These are phyloP conservation scores for Grammomys dolichurus DNA, from an alignment of 2,113 vertebrate genomes.

Conservation along the genomic window DNA sequence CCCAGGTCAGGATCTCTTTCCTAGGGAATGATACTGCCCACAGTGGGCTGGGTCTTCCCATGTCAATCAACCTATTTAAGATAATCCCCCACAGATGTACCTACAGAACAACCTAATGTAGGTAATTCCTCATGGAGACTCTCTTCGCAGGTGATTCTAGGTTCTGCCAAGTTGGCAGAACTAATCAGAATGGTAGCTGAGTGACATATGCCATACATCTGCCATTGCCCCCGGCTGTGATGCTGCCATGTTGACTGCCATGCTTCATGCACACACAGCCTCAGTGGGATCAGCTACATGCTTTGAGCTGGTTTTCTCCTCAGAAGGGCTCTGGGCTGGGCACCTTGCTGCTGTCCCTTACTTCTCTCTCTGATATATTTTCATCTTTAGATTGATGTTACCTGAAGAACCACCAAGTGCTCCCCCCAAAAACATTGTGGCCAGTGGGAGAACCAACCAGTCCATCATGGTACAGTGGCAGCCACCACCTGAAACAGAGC, in stretches of 20 bases:
- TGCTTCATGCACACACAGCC: conserved; percentile 70
- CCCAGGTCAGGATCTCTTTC: background rate
- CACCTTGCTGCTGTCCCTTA: background rate
- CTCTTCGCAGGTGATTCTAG: background rate
- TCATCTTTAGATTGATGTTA: conserved; percentile 91
- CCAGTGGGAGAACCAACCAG: conserved; percentile 97
- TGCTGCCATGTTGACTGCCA: background rate
- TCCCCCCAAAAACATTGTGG: conserved; percentile 97
- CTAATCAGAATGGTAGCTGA: background rate
- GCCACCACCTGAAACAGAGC: conserved; percentile 95
- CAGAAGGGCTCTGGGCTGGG: background rate
- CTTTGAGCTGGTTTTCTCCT: conserved; percentile 1
- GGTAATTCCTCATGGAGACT: background rate
- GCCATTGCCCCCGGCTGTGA: conserved; percentile 76
- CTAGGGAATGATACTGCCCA: background rate
- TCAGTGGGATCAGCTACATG: background rate
- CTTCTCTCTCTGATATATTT: background rate
- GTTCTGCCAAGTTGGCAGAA: background rate
- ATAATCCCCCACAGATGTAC: background rate
- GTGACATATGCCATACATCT: too few relatives aligned
- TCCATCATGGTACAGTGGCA: conserved; percentile 99
- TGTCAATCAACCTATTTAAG: background rate
- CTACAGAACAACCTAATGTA: background rate
- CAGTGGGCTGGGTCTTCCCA: background rate
- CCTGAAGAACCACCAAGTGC: conserved; percentile 96